Conservation (phyloP, 2,113 vertebrate genomes). For the Rallus limicola region DNA sequence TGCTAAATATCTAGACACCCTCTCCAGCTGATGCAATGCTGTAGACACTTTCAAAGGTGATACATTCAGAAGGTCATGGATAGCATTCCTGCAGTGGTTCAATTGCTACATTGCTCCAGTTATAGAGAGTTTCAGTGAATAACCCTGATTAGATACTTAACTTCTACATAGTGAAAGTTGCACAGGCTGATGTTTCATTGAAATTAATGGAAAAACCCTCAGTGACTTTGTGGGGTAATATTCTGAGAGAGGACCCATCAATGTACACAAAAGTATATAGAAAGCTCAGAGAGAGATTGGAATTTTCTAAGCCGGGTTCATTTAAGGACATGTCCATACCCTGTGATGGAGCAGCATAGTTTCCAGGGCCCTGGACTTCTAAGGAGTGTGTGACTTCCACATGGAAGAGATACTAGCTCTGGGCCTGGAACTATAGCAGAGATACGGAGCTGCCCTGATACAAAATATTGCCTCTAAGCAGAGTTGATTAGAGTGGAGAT, state of each 20-base stretch:
- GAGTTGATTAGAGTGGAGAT: background rate
- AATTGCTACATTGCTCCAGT: background rate
- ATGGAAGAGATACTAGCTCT: background rate
- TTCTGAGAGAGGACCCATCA: background rate
- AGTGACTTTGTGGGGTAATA: background rate
- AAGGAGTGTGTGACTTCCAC: background rate
- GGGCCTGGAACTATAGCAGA: background rate
- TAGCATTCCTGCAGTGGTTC: background rate
- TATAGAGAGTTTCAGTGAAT: background rate
- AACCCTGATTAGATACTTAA: background rate
- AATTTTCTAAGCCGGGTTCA: background rate
- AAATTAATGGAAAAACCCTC: background rate
- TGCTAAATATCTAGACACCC: background rate
- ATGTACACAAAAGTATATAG: background rate
- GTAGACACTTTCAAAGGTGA: background rate
- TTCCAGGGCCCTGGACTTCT: background rate
- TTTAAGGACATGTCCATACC: background rate
- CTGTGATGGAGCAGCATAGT: background rate
- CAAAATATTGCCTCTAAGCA: background rate
- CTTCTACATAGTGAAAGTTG: background rate
- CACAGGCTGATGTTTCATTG: background rate
- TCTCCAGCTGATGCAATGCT: background rate
- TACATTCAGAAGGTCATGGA: background rate
- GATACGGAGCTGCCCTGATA: background rate
- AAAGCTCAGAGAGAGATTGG: background rate